Percentiles rank a stretch among this genome's conserved stretches.
Evolutionary conservation across 2,113 vertebrate genomes (phyloP).

Genomic region (Poicephalus meyeri): DNA sequence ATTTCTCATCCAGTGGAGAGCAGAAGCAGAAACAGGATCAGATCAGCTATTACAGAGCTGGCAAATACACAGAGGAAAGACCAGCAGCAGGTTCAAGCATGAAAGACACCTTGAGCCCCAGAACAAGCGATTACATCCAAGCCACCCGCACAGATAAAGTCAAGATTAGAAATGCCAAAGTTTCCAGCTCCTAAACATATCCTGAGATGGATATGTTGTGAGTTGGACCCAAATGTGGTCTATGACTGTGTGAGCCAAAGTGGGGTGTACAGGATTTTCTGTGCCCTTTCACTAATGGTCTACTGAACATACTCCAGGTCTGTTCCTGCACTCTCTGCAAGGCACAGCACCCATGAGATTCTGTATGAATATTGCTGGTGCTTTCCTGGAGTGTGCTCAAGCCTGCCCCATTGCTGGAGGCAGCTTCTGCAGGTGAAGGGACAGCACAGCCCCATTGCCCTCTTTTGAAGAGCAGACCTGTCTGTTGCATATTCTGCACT

Average conservation of each 20-base stretch:
- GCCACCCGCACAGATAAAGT: not conserved
- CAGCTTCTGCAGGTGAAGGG: not conserved
- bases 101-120: not conserved
- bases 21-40: conserved; percentile 49
- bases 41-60: conserved; percentile 24
- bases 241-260: not conserved
- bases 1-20: not conserved
- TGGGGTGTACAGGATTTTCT: not conserved
- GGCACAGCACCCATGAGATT: not conserved
- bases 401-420: not conserved
- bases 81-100: not conserved
- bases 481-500: not conserved
- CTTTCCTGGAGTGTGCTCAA: not conserved
- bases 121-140: not conserved
- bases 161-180: conserved; percentile 58
- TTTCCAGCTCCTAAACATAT: not conserved
- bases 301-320: not conserved
- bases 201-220: not conserved
- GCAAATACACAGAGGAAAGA: conserved; percentile 41
- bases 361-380: not conserved
- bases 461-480: not conserved
- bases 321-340: not conserved
- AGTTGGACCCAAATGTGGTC: not conserved
- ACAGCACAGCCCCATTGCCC: not conserved
- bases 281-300: not conserved